A percentile compares a stretch with the other conserved stretches of the same genome.
Evolutionary conservation across 2,888 invertebrate genomes (phyloP).

Genomic region (Eupithecia subumbrata): DNA sequence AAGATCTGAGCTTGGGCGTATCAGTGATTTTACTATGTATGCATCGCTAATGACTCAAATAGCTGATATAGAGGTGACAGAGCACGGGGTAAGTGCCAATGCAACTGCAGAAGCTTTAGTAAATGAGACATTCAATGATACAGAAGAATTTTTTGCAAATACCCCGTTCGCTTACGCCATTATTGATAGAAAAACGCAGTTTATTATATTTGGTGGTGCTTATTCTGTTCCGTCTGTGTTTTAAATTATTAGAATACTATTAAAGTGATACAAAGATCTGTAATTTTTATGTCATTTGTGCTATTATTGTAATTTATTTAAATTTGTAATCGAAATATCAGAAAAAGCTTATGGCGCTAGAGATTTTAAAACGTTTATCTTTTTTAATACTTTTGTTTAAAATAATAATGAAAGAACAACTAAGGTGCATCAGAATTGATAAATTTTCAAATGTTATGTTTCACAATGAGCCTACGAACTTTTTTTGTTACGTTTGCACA

Average conservation of each 20-base stretch:
- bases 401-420: background rate
- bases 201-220: constrained; percentile 67
- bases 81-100: constrained; percentile 56
- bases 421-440: background rate
- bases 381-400: background rate
- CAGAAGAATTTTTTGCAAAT: constrained; percentile 56
- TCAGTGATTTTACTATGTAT: constrained; percentile 61
- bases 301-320: background rate
- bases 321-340: background rate
- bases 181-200: constrained; percentile 61
- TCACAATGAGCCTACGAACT: background rate
- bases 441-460: background rate
- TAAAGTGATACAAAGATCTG: background rate
- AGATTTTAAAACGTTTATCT: background rate
- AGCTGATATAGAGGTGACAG: constrained; percentile 61
- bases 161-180: constrained; percentile 66
- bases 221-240: constrained; percentile 58
- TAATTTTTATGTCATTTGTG: background rate
- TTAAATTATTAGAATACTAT: constrained; percentile 37
- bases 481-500: background rate
- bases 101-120: constrained; percentile 49
- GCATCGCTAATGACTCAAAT: constrained; percentile 65
- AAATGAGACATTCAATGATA: constrained; percentile 33
- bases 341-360: background rate
- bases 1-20: constrained; percentile 57